phyloP scores from a whole-genome alignment of 2,113 vertebrate genomes.

The Megaceryle maxima region DNA sequence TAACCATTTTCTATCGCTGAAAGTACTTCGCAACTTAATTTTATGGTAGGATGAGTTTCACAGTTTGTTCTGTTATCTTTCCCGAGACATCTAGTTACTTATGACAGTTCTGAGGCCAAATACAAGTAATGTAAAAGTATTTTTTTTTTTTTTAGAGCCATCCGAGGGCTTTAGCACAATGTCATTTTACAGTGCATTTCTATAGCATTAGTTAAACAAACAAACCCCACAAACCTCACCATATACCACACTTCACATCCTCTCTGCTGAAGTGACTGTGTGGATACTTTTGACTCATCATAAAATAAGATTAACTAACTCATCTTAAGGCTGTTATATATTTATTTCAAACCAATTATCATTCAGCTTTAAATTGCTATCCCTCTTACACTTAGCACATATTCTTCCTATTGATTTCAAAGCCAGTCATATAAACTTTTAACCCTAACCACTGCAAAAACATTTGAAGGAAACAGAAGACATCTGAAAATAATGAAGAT shows the following conservation, averaged over 20 bases:
- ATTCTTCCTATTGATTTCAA: not conserved
- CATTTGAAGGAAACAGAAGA: not conserved
- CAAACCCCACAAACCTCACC: too few species aligned
- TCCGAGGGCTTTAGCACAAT: not conserved
- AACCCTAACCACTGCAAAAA: not conserved
- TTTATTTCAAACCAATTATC: not conserved
- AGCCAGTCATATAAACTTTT: not conserved
- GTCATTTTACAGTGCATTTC: not conserved
- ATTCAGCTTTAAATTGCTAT: not conserved
- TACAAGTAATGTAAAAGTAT: not conserved
- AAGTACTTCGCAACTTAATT: not conserved
- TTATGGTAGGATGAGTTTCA: not conserved
- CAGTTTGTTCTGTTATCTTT: not conserved
- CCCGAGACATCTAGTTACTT: not conserved
- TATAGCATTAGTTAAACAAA: not conserved
- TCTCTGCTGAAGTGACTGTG: not conserved
- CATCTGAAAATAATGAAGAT: not conserved
- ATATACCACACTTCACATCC: not conserved
- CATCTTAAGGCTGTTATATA: not conserved
- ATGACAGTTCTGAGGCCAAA: not conserved
- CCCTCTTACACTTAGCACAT: not conserved
- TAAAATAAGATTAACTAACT: not conserved
- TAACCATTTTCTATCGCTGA: not conserved
- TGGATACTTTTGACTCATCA: not conserved
- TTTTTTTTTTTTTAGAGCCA: not conserved